Conservation (phyloP, 2,888 invertebrate species). For the Cyaniris semiargus region DNA sequence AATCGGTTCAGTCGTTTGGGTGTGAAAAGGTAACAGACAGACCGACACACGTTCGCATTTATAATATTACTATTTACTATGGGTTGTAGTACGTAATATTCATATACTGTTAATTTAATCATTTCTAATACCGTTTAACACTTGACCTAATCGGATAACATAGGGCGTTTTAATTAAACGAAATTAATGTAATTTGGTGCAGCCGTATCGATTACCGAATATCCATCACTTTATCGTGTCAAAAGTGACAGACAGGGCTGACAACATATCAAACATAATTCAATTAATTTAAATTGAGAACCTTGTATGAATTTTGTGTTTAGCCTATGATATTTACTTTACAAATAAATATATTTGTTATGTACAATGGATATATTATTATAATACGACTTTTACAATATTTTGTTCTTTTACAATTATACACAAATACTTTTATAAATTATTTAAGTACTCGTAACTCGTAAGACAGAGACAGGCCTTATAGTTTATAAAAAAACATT, state of each 20-base stretch:
- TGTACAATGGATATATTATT: not conserved
- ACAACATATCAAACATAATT: conserved; percentile 22
- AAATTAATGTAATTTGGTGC: conserved; percentile 27
- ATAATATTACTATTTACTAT: too few species aligned
- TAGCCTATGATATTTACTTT: not conserved
- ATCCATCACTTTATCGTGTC: conserved; percentile 24
- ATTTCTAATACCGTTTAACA: not conserved
- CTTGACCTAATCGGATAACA: conserved; percentile 1
- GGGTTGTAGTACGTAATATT: too few species aligned
- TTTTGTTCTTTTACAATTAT: too few species aligned
- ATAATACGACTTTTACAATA: too few species aligned
- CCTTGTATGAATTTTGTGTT: not conserved
- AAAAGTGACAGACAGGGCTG: conserved; percentile 25
- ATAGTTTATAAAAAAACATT: too few species aligned
- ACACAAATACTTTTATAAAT: too few species aligned
- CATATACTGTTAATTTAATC: too few species aligned
- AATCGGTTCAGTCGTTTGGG: too few species aligned
- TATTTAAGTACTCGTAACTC: too few species aligned
- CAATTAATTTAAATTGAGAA: conserved; percentile 32
- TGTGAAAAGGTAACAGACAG: too few species aligned
- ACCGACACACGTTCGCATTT: too few species aligned
- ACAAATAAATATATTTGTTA: not conserved
- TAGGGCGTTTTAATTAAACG: conserved; percentile 31
- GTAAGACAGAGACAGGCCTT: too few species aligned
- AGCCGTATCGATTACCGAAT: conserved; percentile 26